Evolutionary conservation across 2,113 vertebrate genomes (phyloP).

Genomic region (Passer domesticus): DNA sequence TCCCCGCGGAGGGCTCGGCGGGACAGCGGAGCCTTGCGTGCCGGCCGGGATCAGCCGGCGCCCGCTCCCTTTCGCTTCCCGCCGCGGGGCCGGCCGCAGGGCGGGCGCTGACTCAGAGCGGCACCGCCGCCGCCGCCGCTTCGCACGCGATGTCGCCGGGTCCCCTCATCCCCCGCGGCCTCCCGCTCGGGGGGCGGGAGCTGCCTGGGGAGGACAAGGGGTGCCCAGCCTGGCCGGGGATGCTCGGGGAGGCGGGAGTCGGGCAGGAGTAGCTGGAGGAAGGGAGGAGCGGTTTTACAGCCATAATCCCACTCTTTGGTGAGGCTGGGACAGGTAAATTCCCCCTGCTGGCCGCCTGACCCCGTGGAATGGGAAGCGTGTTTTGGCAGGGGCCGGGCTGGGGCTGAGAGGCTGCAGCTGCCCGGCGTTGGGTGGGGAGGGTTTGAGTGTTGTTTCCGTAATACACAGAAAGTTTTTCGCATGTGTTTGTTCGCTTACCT

Average conservation of each 20-base stretch:
- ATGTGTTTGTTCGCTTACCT: background rate
- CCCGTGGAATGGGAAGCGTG: background rate
- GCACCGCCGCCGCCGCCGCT: background rate
- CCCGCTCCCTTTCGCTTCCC: background rate
- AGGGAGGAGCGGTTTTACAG: background rate
- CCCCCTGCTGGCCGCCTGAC: no score
- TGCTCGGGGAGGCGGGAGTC: background rate
- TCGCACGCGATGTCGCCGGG: background rate
- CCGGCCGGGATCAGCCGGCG: background rate
- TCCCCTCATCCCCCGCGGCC: background rate
- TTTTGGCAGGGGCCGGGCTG: background rate
- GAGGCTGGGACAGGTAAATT: background rate
- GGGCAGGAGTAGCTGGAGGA: background rate
- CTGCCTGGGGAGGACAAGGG: accelerated
- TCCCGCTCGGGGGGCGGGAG: background rate
- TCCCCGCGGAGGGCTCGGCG: background rate
- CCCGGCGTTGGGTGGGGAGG: background rate
- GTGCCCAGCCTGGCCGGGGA: background rate
- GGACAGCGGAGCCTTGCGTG: background rate
- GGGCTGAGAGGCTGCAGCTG: background rate
- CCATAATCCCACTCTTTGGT: accelerated
- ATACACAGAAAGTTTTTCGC: background rate
- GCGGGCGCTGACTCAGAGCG: constrained; percentile 39
- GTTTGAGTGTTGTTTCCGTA: background rate
- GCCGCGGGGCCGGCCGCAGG: background rate